These are phyloP conservation scores for Tragelaphus strepsiceros DNA, from an alignment of 2,113 vertebrate genomes.

Conservation along the genomic window DNA sequence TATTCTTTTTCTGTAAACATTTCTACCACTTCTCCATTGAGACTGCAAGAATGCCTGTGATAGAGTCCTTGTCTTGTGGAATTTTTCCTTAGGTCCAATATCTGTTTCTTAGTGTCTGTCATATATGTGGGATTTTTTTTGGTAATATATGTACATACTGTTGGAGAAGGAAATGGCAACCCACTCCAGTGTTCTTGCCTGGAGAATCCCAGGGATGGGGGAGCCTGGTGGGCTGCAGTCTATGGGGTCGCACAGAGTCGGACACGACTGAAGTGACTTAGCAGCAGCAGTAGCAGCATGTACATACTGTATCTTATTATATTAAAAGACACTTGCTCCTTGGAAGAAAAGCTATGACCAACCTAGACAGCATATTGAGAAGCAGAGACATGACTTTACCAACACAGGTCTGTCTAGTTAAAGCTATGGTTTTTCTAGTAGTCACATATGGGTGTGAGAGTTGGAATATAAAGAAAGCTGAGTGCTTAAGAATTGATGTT, in stretches of 20 bases:
- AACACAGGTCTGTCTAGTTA: background rate
- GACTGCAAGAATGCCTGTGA: background rate
- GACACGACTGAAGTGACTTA: no score
- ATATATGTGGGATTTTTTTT: background rate
- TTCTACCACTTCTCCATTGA: background rate
- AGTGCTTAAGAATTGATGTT: background rate
- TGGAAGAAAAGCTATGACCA: background rate
- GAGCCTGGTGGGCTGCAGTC: no score
- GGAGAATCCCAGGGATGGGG: no score
- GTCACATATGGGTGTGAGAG: background rate
- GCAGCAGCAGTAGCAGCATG: no score
- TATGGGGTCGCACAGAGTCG: no score
- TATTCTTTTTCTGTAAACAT: background rate
- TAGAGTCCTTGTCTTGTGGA: background rate
- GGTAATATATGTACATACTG: background rate
- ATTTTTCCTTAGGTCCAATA: background rate
- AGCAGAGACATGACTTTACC: background rate
- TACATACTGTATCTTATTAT: background rate
- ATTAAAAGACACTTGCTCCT: background rate
- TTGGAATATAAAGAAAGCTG: background rate
- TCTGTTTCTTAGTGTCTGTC: background rate
- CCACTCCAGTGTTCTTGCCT: no score
- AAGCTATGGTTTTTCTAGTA: background rate
- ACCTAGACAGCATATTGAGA: background rate
- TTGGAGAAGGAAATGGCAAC: no score